phyloP scores from a whole-genome alignment of 2,888 invertebrate genomes.

The Tinea pellionella region DNA sequence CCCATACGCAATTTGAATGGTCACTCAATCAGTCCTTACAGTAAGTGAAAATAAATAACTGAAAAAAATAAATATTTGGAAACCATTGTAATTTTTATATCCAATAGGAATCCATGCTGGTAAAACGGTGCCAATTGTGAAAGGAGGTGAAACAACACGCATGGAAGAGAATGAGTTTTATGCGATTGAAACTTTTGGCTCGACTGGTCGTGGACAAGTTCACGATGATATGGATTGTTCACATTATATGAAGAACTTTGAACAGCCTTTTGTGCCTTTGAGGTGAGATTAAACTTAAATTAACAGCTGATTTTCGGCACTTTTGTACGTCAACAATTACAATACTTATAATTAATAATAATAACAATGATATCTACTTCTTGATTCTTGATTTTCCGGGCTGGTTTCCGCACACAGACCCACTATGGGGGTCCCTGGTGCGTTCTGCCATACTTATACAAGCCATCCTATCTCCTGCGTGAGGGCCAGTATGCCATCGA shows the following conservation, averaged over 20 bases:
- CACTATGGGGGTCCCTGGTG: too few species aligned
- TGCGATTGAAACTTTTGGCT: slow-evolving; percentile 99
- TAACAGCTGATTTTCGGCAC: too few species aligned
- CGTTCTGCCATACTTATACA: too few species aligned
- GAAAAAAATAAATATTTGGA: background rate
- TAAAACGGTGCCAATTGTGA: slow-evolving; percentile 99
- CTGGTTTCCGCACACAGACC: too few species aligned
- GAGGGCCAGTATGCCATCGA: too few species aligned
- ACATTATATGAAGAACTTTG: slow-evolving; percentile 99
- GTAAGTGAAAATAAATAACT: slow-evolving; percentile 61
- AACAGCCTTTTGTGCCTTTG: slow-evolving; percentile 90
- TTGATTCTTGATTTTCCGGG: too few species aligned
- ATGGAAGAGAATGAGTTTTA: slow-evolving; percentile 99
- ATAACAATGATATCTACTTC: too few species aligned
- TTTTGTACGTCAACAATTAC: too few species aligned
- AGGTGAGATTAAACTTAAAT: slow-evolving; percentile 58
- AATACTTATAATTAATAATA: too few species aligned
- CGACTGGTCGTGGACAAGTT: slow-evolving; percentile 93
- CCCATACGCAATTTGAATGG: slow-evolving; percentile 98
- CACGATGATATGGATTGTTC: slow-evolving; percentile 99
- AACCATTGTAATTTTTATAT: too few species aligned
- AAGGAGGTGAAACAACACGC: slow-evolving; percentile 95
- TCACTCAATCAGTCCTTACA: slow-evolving; percentile 99
- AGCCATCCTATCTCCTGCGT: too few species aligned
- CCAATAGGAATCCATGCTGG: slow-evolving; percentile 87